phyloP scores from a whole-genome alignment of 2,888 invertebrate species.

The Macroteleia sp. region DNA sequence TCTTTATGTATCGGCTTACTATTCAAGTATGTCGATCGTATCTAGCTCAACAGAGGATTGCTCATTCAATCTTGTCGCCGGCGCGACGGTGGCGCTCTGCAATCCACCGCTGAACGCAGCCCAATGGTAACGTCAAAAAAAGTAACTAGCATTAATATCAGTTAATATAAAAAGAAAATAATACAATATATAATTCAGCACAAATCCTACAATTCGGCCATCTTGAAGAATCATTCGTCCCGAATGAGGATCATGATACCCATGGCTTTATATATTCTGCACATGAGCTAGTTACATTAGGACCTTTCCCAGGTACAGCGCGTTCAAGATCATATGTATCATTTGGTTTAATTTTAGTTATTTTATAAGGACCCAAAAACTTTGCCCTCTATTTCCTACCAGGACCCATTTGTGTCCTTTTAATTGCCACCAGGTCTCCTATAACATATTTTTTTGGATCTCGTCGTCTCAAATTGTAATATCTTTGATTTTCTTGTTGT shows the following conservation, averaged over 20 bases:
- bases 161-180: too few species aligned
- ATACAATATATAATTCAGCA: too few species aligned
- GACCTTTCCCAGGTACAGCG: not conserved
- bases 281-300: not conserved
- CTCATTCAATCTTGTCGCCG: too few species aligned
- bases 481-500: too few species aligned
- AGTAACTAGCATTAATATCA: too few species aligned
- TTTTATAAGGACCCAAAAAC: not conserved
- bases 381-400: not conserved
- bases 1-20: too few species aligned
- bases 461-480: not conserved
- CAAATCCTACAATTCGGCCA: not conserved
- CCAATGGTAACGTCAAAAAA: too few species aligned
- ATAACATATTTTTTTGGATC: not conserved
- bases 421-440: not conserved
- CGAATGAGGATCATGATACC: not conserved
- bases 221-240: constrained; percentile 1
- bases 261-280: not conserved
- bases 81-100: too few species aligned
- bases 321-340: not conserved
- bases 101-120: too few species aligned
- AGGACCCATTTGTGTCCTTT: not conserved
- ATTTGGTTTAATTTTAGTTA: not conserved
- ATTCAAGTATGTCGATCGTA: too few species aligned
- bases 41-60: too few species aligned